Evolutionary conservation across 92 coral and sea anemone species (phyloP), one percentile per base, ranked within the genome.

Genomic region (Palythoa grandiflora): DNA sequence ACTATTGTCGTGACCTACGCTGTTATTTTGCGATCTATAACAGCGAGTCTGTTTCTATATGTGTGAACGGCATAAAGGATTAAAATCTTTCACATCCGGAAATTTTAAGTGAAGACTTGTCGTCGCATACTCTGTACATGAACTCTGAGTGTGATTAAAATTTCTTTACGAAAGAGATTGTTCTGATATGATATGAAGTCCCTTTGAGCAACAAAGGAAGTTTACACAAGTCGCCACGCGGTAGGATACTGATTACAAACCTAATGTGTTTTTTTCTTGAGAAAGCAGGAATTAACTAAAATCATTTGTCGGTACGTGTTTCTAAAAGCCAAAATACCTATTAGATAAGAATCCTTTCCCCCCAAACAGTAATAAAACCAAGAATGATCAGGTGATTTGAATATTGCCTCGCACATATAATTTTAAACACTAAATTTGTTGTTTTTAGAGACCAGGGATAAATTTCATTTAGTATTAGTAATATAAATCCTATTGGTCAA

Each of bases 131-230:
- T 28, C 86, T 66, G 63, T 51, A 44, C n/a, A n/a, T 76, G 86
- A 60, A 12, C 66, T 81, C 75, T 81, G 86, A 28, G 28, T 28
- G 28, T 28, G 28, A 81, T 81, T 81, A 65, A 80, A 81, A 44
- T 81, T 28, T 28, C 60, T 48, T 38, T 13, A 77, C 55, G 66
- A 21, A 53, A 52, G 21, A 16, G 83, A 54, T 13, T 16, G 44
- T 5, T 28, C 19, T 21, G 59, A 52, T 52, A 20, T 76, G 13
- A 48, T 52, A 76, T 47, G 51, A 5, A 75, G 3, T 48, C 2
- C 39, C n/a, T 77, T 21, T 77, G 6, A 54, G 54, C n/a, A 77
- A 52, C 68, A 77, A 77, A 54, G 16, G 38, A 40, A 53, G 2
- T 10, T 5, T 68, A 36, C n/a, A 68, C 28, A 28, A 21, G 15